Conservation (phyloP, 2,888 invertebrate genomes). For the Seladonia tumulorum region DNA sequence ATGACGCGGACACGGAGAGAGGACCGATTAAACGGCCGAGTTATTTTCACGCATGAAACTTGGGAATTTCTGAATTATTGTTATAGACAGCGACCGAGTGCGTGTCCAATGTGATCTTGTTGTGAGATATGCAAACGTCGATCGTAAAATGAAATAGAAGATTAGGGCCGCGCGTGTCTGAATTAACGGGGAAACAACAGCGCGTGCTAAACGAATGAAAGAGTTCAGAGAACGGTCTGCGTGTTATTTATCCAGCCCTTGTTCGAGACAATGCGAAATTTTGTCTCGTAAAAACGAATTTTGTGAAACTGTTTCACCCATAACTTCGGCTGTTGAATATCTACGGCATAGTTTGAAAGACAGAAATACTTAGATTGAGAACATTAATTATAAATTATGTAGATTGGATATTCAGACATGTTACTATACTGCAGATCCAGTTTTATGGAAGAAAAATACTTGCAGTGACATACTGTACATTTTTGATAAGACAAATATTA, state of each 20-base stretch:
- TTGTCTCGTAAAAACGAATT: neutral
- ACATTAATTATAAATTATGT: no score
- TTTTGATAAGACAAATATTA: no score
- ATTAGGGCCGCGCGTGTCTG: neutral
- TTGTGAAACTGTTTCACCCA: neutral
- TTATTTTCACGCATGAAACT: neutral
- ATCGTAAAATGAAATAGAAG: constrained; percentile 6
- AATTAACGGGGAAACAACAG: neutral
- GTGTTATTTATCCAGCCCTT: neutral
- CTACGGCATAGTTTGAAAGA: neutral
- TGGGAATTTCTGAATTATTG: constrained; percentile 2
- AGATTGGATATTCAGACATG: no score
- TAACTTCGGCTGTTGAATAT: neutral
- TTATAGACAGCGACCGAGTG: neutral
- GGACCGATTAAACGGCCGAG: constrained; percentile 3
- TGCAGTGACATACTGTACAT: no score
- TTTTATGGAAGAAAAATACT: no score
- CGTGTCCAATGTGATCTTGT: neutral
- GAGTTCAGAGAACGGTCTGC: neutral
- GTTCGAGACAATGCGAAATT: constrained; percentile 3
- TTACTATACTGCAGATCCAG: no score
- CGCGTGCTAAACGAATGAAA: no score
- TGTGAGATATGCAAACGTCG: neutral
- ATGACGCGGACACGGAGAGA: neutral
- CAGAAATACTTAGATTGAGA: no score